phyloP scores from a whole-genome alignment of 2,797 vertebrate genomes.

The Rhinichthys osculus region DNA sequence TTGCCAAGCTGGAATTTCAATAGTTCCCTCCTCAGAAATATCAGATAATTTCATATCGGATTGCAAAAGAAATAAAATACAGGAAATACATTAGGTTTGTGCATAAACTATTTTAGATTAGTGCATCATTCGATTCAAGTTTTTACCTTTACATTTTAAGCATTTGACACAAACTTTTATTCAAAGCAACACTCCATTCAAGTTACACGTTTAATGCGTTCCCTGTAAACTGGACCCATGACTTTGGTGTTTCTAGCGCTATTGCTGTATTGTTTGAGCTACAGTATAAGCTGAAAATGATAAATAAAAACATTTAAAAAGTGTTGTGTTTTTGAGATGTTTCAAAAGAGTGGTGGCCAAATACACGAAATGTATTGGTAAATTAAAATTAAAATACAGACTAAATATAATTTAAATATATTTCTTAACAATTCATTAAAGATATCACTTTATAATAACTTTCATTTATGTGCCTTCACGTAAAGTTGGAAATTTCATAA shows the following conservation, averaged over 20 bases:
- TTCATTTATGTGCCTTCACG: not conserved
- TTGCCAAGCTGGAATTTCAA: slow-evolving; percentile 68
- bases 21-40: slow-evolving; percentile 7
- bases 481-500: not conserved
- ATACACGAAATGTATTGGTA: not conserved
- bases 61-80: not conserved
- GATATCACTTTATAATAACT: not conserved
- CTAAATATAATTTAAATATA: no score
- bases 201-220: not conserved
- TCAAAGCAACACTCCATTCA: not conserved
- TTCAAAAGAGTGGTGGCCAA: not conserved
- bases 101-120: not conserved
- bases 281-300: not conserved
- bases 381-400: not conserved
- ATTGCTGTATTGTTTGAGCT: not conserved
- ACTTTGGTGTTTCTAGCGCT: not conserved
- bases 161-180: not conserved
- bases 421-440: no score
- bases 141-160: not conserved
- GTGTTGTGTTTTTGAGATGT: not conserved
- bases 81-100: not conserved
- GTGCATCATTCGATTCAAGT: not conserved
- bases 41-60: not conserved
- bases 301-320: no score
- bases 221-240: not conserved